These are phyloP conservation scores for Scomberomorus guttatus DNA, from an alignment of 2,797 vertebrate species.

Conservation along the genomic window DNA sequence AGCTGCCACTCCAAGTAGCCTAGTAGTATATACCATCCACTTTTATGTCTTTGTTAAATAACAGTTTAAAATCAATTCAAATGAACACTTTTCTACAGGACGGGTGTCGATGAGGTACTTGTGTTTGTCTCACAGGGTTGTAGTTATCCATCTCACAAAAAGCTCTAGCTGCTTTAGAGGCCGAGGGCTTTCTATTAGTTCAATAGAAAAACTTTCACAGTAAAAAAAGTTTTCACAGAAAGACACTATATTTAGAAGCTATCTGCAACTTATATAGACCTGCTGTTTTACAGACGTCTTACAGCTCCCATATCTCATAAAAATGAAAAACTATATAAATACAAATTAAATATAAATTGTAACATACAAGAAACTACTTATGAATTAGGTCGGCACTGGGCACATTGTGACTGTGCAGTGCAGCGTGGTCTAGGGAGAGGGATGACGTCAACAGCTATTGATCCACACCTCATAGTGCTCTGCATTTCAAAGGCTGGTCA, in stretches of 20 bases:
- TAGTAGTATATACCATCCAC: not conserved
- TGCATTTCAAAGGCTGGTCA: constrained; percentile 79
- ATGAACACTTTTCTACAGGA: not conserved
- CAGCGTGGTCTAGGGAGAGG: constrained; percentile 43
- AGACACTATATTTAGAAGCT: not conserved
- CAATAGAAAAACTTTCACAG: not conserved
- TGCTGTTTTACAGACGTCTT: no score
- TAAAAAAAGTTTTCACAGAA: not conserved
- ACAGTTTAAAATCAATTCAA: no score
- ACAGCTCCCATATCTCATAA: no score
- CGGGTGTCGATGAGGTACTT: not conserved
- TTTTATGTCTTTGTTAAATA: not conserved
- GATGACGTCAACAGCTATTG: constrained; percentile 82
- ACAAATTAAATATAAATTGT: rapidly evolving
- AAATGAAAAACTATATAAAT: no score
- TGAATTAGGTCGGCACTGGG: not conserved
- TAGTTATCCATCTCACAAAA: no score
- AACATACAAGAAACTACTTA: not conserved
- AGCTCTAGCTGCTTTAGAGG: not conserved
- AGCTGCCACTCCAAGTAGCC: not conserved
- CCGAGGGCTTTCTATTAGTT: not conserved
- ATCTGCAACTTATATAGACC: no score
- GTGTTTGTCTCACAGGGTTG: no score
- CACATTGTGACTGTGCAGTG: not conserved
- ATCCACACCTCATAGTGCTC: constrained; percentile 67